Evolutionary conservation across 92 coral and sea anemone species (phyloP).

Genomic region (Pocillopora grandis): DNA sequence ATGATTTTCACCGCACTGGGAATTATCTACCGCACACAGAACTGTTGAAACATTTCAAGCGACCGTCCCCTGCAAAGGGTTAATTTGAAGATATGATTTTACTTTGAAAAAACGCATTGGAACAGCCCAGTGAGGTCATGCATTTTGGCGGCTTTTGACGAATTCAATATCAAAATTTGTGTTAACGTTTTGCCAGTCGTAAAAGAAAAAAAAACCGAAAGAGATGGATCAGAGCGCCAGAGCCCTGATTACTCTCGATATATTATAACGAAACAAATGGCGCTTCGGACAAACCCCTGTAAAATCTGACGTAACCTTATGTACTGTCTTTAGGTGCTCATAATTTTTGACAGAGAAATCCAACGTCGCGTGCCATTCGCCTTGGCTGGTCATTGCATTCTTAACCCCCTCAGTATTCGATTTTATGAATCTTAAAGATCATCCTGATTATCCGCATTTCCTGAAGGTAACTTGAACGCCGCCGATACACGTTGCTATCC

Average conservation of each 20-base stretch:
- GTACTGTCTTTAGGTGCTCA: not conserved
- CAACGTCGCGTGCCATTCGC: slow-evolving; percentile 30
- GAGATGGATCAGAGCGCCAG: too few species aligned
- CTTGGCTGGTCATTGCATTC: slow-evolving; percentile 18
- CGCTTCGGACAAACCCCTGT: not conserved
- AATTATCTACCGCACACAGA: slow-evolving; percentile 17
- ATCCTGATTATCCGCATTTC: slow-evolving; percentile 33
- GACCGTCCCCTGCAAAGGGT: slow-evolving; percentile 50
- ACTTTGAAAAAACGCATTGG: not conserved
- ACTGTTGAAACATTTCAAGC: slow-evolving; percentile 29
- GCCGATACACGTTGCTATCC: slow-evolving; percentile 6
- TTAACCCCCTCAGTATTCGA: slow-evolving; percentile 14
- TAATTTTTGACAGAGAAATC: not conserved
- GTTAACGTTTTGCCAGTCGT: not conserved
- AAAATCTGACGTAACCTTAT: not conserved
- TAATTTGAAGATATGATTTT: slow-evolving; percentile 14
- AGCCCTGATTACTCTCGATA: too few species aligned
- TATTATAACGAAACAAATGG: too few species aligned
- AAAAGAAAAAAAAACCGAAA: not conserved
- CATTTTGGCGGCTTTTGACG: not conserved
- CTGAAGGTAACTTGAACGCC: slow-evolving; percentile 23
- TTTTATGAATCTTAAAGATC: slow-evolving; percentile 5
- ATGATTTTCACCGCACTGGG: slow-evolving; percentile 5
- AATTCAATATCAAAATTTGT: not conserved
- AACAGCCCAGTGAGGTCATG: not conserved